A percentile compares a stretch with the other conserved stretches of the same genome.
phyloP scores from a whole-genome alignment of 2,888 invertebrate genomes.

The Synergus itoensis region DNA sequence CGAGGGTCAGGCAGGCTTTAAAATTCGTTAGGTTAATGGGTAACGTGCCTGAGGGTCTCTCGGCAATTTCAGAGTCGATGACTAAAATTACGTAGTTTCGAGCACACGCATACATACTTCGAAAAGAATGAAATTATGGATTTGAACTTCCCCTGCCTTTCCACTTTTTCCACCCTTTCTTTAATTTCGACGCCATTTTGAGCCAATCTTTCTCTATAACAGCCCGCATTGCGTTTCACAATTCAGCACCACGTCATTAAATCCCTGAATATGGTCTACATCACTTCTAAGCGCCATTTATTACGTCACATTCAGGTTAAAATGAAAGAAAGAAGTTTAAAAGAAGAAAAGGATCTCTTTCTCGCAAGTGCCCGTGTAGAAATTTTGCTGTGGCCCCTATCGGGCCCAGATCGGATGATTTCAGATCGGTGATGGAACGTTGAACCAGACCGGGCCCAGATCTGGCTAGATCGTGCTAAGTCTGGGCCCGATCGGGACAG shows the following conservation, averaged over 20 bases:
- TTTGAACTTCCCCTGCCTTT: not conserved
- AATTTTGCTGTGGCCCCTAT: too few species aligned
- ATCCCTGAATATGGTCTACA: not conserved
- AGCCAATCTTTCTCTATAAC: too few species aligned
- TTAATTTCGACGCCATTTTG: not conserved
- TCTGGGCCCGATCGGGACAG: too few species aligned
- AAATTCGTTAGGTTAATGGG: constrained; percentile 2
- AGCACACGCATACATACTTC: not conserved
- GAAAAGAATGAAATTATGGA: not conserved
- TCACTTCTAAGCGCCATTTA: too few species aligned
- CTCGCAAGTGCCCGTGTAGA: not conserved
- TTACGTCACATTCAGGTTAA: too few species aligned
- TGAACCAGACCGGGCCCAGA: too few species aligned
- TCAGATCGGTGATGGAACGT: too few species aligned
- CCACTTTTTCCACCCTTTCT: not conserved
- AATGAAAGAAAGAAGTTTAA: too few species aligned
- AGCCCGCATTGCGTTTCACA: not conserved
- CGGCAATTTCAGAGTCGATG: not conserved
- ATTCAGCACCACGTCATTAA: not conserved
- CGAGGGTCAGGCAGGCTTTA: not conserved
- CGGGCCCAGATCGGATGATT: too few species aligned
- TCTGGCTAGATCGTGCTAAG: too few species aligned
- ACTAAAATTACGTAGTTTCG: not conserved
- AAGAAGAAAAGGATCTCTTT: not conserved
- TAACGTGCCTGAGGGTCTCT: not conserved